Conservation (phyloP, 2,888 invertebrate genomes). For the Steinernema hermaphroditum region DNA sequence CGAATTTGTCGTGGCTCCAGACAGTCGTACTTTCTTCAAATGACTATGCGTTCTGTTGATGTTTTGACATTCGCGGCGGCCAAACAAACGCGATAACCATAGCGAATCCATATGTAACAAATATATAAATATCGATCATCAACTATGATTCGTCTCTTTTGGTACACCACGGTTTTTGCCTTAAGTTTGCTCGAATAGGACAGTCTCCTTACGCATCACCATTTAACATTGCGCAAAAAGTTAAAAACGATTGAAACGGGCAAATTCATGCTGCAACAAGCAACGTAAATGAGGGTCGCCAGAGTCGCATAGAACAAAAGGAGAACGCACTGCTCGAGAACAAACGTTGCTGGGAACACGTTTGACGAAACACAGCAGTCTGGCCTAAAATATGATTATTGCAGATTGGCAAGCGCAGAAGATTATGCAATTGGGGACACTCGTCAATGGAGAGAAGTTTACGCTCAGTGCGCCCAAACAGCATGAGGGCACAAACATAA, state of each 20-base stretch:
- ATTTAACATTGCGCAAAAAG: too few species aligned
- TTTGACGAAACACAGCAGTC: slow-evolving; percentile 26
- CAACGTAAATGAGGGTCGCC: not conserved
- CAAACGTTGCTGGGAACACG: slow-evolving; percentile 25
- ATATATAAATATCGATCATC: slow-evolving; percentile 18
- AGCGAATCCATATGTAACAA: slow-evolving; percentile 15
- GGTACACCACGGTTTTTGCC: too few species aligned
- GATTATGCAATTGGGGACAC: slow-evolving; percentile 28
- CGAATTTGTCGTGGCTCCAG: too few species aligned
- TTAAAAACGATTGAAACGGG: too few species aligned
- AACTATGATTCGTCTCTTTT: too few species aligned
- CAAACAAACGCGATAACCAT: slow-evolving; percentile 3
- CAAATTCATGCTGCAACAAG: not conserved
- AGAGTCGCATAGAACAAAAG: slow-evolving; percentile 1
- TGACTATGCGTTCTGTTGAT: too few species aligned
- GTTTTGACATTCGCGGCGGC: not conserved
- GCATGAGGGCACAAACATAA: slow-evolving; percentile 17
- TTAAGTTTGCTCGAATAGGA: too few species aligned
- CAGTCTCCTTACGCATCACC: too few species aligned
- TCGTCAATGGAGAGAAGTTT: slow-evolving; percentile 19
- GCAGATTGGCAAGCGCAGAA: slow-evolving; percentile 24
- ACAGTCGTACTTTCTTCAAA: too few species aligned
- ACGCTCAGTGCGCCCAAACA: slow-evolving; percentile 23
- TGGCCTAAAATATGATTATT: slow-evolving; percentile 29
- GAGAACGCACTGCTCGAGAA: slow-evolving; percentile 1